Evolutionary conservation across 1,140 invertebrate genomes (phyloP).

Genomic region (Papilio helenus): DNA sequence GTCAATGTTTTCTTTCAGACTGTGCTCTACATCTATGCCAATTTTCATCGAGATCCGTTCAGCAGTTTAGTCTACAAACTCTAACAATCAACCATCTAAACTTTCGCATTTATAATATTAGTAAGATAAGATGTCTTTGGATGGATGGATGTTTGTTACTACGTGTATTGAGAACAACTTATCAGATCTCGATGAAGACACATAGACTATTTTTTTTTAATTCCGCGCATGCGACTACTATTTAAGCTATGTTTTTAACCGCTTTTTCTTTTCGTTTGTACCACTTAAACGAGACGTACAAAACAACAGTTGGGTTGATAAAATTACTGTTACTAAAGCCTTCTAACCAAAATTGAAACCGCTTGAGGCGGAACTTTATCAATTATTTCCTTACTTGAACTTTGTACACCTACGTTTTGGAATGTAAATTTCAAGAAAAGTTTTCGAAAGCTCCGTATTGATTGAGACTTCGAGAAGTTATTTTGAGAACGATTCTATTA

Average conservation of each 20-base stretch:
- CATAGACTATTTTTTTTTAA: too few relatives aligned
- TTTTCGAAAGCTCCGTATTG: not conserved
- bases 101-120: too few relatives aligned
- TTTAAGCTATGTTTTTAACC: not conserved
- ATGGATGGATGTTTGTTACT: too few relatives aligned
- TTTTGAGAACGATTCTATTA: not conserved
- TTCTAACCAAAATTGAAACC: slow-evolving; percentile 7
- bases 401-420: not conserved
- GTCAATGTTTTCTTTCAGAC: too few relatives aligned
- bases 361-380: not conserved
- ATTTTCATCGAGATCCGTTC: too few relatives aligned
- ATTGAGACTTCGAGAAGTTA: not conserved
- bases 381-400: not conserved
- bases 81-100: too few relatives aligned
- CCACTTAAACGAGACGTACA: not conserved
- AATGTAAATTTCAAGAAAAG: not conserved
- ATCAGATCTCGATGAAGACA: too few relatives aligned
- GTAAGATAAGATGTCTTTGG: too few relatives aligned
- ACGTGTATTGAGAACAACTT: too few relatives aligned
- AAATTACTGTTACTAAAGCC: not conserved
- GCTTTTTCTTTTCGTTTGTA: not conserved
- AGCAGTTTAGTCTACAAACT: too few relatives aligned
- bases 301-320: not conserved
- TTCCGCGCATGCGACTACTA: too few relatives aligned
- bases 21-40: too few relatives aligned